A percentile compares a stretch with the other conserved stretches of the same genome.
These are phyloP conservation scores for Stegana nigrithorax DNA, from an alignment of 2,888 invertebrate species.

Conservation along the genomic window DNA sequence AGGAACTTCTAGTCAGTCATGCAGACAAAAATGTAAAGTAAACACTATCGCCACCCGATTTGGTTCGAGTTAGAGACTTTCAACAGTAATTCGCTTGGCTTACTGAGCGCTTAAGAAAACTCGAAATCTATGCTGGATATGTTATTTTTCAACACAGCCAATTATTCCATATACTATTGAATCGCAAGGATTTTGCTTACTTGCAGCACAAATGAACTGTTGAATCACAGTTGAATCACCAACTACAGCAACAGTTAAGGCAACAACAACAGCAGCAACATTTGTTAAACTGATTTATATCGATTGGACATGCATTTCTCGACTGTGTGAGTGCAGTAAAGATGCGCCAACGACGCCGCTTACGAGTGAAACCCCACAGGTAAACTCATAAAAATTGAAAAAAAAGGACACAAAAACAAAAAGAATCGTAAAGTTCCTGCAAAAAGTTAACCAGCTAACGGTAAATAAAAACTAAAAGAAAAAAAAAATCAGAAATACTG, in stretches of 20 bases:
- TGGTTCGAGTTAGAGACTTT: no score
- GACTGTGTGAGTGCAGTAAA: slow-evolving; percentile 24
- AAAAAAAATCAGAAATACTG: slow-evolving; percentile 1
- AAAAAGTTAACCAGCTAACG: background rate
- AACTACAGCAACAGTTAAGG: background rate
- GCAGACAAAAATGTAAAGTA: no score
- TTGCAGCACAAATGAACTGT: no score
- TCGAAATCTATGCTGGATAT: no score
- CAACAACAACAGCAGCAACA: slow-evolving; percentile 32
- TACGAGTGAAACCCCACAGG: slow-evolving; percentile 38
- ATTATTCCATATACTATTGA: no score
- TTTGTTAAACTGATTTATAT: slow-evolving; percentile 57
- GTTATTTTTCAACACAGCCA: no score
- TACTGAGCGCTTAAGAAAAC: no score
- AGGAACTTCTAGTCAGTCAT: no score
- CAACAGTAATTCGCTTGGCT: no score
- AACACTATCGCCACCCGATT: no score
- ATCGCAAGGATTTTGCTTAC: no score
- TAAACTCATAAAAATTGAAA: slow-evolving; percentile 52
- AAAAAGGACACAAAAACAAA: slow-evolving; percentile 12
- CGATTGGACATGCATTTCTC: slow-evolving; percentile 39
- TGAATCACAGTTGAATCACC: no score
- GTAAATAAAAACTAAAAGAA: background rate
- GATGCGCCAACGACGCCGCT: slow-evolving; percentile 21
- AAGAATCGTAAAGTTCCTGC: slow-evolving; percentile 17